phyloP scores from a whole-genome alignment of 2,113 vertebrate species.

The Anguilla rostrata region DNA sequence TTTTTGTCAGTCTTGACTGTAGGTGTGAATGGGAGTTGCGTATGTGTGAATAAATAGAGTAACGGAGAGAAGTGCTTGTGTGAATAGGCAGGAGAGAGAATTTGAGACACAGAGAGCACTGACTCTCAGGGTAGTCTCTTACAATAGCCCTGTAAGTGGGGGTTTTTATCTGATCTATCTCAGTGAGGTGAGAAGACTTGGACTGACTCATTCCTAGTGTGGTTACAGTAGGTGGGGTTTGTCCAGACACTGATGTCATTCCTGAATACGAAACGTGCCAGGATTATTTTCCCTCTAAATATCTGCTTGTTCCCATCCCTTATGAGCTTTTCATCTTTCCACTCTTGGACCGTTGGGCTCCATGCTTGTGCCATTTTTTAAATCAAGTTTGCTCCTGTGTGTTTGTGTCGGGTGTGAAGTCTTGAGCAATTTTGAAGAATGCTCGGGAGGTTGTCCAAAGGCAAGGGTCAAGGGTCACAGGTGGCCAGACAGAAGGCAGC shows the following conservation, averaged over 20 bases:
- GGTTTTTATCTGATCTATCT: background rate
- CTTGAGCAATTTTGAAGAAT: background rate
- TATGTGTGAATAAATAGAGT: background rate
- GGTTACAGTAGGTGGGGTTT: background rate
- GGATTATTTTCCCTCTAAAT: background rate
- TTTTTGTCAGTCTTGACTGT: background rate
- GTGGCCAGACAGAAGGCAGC: background rate
- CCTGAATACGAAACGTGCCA: background rate
- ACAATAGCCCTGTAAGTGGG: background rate
- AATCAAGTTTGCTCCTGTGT: background rate
- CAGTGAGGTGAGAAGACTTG: background rate
- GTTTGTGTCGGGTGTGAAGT: background rate
- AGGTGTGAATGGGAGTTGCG: background rate
- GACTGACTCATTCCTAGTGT: background rate
- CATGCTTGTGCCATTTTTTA: background rate
- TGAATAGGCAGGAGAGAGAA: background rate
- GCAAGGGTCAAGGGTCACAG: constrained; percentile 1
- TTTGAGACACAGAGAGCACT: background rate
- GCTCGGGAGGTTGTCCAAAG: background rate
- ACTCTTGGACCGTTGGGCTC: background rate
- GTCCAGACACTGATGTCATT: background rate
- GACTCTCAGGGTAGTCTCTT: background rate
- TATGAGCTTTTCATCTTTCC: background rate
- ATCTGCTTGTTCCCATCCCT: background rate
- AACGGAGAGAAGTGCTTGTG: background rate